A percentile compares a stretch with the other conserved stretches of the same genome.
These are phyloP conservation scores for Calypte anna DNA, from an alignment of 2,113 vertebrate species.

Conservation along the genomic window DNA sequence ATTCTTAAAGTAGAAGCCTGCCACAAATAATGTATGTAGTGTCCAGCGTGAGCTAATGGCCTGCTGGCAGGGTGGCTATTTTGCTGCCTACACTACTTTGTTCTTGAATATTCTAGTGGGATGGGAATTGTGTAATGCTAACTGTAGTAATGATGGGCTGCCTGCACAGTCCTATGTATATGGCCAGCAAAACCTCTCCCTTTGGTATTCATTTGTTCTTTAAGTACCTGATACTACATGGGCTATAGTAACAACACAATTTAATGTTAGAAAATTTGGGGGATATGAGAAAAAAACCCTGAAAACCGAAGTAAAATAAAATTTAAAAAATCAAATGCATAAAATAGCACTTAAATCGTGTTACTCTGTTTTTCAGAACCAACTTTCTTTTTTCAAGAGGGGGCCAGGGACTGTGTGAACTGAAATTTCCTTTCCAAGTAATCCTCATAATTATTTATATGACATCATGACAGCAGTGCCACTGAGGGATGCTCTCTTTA, in stretches of 20 bases:
- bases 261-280: not conserved
- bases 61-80: not conserved
- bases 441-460: constrained; percentile 19
- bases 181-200: not conserved
- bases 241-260: not conserved
- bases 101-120: constrained; percentile 39
- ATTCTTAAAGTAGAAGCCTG: constrained; percentile 73
- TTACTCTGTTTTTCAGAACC: not conserved
- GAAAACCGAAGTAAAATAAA: too few relatives aligned
- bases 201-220: constrained; percentile 7
- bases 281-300: not conserved
- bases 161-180: not conserved
- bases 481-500: not conserved
- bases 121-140: not conserved
- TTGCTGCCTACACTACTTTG: not conserved
- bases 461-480: not conserved
- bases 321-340: not conserved
- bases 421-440: not conserved
- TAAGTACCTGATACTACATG: not conserved
- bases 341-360: not conserved
- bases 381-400: not conserved
- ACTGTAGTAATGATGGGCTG: constrained; percentile 13
- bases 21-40: constrained; percentile 72
- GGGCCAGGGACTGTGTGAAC: not conserved
- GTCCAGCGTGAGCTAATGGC: constrained; percentile 71